Conservation (phyloP, 64 coral and sea anemone species). For the Montipora cactus region DNA sequence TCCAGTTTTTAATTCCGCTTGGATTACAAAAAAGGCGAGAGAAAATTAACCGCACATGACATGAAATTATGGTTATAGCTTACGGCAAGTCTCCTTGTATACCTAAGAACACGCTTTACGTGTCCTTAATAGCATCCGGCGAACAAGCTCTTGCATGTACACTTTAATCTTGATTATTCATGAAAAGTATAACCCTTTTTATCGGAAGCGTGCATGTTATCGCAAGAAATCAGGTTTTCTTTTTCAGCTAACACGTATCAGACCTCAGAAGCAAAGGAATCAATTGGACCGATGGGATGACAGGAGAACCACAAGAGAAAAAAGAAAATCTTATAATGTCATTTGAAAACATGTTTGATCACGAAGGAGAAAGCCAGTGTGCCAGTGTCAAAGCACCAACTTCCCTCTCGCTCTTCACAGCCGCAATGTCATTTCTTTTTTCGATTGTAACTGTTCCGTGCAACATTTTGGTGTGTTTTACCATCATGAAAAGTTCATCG, state of each 20-base stretch:
- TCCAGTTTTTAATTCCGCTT: background rate
- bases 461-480: conserved; percentile 66
- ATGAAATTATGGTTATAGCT: background rate
- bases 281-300: too few relatives aligned
- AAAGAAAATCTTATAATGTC: background rate
- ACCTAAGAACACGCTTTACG: background rate
- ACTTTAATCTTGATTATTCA: conserved; percentile 5
- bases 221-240: background rate
- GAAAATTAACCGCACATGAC: background rate
- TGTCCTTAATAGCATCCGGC: background rate
- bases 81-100: background rate
- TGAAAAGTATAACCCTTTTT: background rate
- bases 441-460: conserved; percentile 71
- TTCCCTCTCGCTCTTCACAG: background rate
- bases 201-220: background rate
- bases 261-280: background rate
- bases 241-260: background rate
- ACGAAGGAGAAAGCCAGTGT: background rate
- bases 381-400: background rate
- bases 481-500: conserved; percentile 51
- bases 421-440: conserved; percentile 13
- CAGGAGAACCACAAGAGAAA: background rate
- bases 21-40: background rate
- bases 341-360: background rate
- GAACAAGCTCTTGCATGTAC: background rate